phyloP scores from a whole-genome alignment of 2,113 vertebrate species.

The Syngnathus floridae region DNA sequence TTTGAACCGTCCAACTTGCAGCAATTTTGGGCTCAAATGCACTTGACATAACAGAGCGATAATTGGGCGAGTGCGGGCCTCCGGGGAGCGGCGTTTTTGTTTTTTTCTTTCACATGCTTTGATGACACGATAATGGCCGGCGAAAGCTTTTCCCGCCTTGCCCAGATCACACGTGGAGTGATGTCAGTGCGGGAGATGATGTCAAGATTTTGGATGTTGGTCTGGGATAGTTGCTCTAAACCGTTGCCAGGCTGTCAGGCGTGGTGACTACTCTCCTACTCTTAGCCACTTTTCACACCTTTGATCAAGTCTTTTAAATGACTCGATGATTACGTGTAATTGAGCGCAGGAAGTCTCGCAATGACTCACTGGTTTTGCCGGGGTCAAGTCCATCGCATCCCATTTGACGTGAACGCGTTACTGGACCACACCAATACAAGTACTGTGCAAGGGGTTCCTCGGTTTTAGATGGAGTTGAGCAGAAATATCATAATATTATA shows the following conservation, averaged over 20 bases:
- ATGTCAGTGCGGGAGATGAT: slow-evolving; percentile 47
- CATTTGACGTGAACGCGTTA: neutral
- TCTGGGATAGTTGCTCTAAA: slow-evolving; percentile 33
- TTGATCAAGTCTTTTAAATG: slow-evolving; percentile 39
- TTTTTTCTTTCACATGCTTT: slow-evolving; percentile 39
- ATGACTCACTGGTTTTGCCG: slow-evolving; percentile 13
- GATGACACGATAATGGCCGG: slow-evolving; percentile 62
- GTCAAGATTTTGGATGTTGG: slow-evolving; percentile 12
- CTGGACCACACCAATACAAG: neutral
- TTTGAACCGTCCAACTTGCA: slow-evolving; percentile 51
- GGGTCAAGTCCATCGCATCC: slow-evolving; percentile 28
- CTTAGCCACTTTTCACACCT: slow-evolving; percentile 28
- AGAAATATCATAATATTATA: no score
- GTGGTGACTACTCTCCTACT: slow-evolving; percentile 10
- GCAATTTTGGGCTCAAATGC: slow-evolving; percentile 63
- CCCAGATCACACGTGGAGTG: slow-evolving; percentile 53
- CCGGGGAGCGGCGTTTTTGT: slow-evolving; percentile 37
- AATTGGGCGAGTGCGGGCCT: slow-evolving; percentile 51
- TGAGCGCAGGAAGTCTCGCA: slow-evolving; percentile 24
- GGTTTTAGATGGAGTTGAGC: neutral
- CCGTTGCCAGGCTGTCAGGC: slow-evolving; percentile 36
- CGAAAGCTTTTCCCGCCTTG: slow-evolving; percentile 58
- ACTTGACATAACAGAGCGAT: slow-evolving; percentile 63
- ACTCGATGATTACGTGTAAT: slow-evolving; percentile 34
- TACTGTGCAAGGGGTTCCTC: neutral